Evolutionary conservation across 2,113 vertebrate species (phyloP).

Genomic region (Psammodynastes pulverulentus): DNA sequence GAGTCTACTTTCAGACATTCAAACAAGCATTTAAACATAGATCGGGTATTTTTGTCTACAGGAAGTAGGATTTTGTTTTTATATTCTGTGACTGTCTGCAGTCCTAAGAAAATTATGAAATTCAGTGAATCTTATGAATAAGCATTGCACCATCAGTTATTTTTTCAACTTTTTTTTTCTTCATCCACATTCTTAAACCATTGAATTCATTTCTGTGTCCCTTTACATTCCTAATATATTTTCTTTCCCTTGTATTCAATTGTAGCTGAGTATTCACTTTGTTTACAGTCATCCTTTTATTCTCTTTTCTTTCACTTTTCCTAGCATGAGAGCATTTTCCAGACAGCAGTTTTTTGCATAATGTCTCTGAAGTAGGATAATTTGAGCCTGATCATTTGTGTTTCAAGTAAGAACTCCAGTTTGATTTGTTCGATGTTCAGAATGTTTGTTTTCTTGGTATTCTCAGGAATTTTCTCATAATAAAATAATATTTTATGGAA

Average conservation of each 20-base stretch:
- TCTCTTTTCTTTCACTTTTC: neutral
- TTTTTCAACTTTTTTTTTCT: neutral
- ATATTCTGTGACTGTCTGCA: neutral
- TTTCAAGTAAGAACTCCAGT: neutral
- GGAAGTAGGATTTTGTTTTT: neutral
- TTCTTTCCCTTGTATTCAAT: neutral
- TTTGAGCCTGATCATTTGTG: neutral
- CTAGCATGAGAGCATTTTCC: neutral
- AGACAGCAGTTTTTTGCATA: neutral
- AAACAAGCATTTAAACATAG: constrained; percentile 32
- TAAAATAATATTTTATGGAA: neutral
- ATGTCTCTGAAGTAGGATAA: neutral
- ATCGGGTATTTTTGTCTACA: constrained; percentile 44
- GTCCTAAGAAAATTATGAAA: neutral
- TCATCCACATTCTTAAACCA: neutral
- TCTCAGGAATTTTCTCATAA: neutral
- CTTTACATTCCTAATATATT: neutral
- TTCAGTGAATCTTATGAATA: neutral
- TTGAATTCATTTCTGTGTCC: neutral
- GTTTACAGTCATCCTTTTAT: neutral
- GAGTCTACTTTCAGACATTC: constrained; percentile 31
- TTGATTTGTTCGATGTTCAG: neutral
- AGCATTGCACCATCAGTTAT: neutral
- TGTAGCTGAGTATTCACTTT: neutral
- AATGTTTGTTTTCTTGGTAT: neutral